Base-by-base conservation (phyloP, 2,888 invertebrate species). In the Microplitis deprimator region DNA sequence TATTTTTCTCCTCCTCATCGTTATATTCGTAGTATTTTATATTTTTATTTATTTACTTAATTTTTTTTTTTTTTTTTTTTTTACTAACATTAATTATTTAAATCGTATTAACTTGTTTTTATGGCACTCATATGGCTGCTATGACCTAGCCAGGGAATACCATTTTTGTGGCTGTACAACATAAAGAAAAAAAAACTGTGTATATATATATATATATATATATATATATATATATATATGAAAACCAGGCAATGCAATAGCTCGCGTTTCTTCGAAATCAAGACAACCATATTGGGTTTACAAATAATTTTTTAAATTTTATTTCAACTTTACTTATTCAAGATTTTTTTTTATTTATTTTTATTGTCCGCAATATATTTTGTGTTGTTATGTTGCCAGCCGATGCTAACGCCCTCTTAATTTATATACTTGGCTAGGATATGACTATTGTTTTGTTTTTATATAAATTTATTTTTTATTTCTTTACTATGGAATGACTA, bases 41-140 rank as follows among this genome's bases (percentile, higher is more conserved):
- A 50, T 68, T 73, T 70, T 62, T 38, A 38, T 84, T 81, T 85
- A 71, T 75, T 38, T 77, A 73, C 76, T 7, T 17, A 76, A 20
- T 20, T 78, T 78, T 62, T 77, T 75, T 73, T 68, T 78, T 79
- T 76, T 1, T 65, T 75, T 70, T 74, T 73, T 65, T 77, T 68
- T 68, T 20, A 59, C 69, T 81, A 81, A 80, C 76, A 80, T 81
- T 80, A 81, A 80, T 83, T 80, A 81, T 80, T 81, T 79, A 80
- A 81, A 81, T 83, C 79, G 77, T 81, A 81, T 81, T 84, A 29
- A 82, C 83, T 80, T 82, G 79, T 82, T 79, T 77, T 83, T 89
- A 89, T 89, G 89, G 89, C 89, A 89, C 89, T 89, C 87, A 83
- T 89, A 89, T 89, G 89, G 89, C 89, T 87, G 83, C 84, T 86